Conservation (phyloP, 2,797 vertebrate genomes). For the Pachyuromys duprasi region DNA sequence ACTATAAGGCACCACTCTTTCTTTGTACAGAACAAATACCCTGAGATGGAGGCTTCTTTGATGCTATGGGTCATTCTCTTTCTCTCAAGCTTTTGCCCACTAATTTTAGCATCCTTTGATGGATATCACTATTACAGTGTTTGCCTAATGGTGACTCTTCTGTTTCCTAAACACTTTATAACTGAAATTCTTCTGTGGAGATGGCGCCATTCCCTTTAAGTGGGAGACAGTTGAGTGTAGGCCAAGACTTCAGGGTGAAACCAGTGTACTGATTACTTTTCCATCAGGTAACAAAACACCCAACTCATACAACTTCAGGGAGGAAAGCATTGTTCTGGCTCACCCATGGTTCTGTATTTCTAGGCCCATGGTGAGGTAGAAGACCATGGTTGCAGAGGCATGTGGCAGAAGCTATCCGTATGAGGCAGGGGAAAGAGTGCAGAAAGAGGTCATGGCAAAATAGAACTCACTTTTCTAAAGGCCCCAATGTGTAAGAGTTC, state of each 20-base stretch:
- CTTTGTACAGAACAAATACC: neutral
- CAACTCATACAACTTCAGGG: neutral
- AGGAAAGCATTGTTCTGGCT: neutral
- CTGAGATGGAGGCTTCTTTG: neutral
- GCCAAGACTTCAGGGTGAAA: constrained; percentile 15
- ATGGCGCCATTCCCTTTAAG: neutral
- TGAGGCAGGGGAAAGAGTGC: neutral
- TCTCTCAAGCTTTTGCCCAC: neutral
- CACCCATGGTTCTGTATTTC: neutral
- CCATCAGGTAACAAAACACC: neutral
- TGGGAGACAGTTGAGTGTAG: neutral
- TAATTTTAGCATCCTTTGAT: neutral
- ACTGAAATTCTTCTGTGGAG: constrained; percentile 14
- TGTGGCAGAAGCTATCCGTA: neutral
- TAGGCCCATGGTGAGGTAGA: neutral
- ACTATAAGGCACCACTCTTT: neutral
- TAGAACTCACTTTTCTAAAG: neutral
- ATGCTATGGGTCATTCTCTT: neutral
- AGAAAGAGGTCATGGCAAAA: neutral
- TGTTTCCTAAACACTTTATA: constrained; percentile 18
- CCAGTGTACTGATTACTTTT: neutral
- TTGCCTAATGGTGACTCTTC: neutral
- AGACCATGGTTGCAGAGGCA: neutral
- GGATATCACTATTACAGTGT: neutral
- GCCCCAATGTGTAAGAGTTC: neutral